Base-by-base conservation (phyloP, 2,113 vertebrate species). In the Coryphaenoides rupestris region DNA sequence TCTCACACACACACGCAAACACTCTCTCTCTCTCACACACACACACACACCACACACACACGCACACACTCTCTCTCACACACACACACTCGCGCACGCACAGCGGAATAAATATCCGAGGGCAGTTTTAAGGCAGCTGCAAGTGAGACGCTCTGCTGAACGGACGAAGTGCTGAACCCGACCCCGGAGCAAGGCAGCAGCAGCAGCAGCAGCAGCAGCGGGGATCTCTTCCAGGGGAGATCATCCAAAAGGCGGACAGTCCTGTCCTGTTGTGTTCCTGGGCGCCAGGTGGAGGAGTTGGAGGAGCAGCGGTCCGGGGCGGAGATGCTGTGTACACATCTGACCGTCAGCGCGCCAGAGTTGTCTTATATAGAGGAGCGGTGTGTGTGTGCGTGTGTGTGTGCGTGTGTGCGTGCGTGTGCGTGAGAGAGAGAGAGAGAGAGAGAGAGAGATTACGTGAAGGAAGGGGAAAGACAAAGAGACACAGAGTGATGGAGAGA, bases 341-440 rank as follows among this genome's bases (percentile, higher is more conserved):
- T 80, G 84, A 81, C 67, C 59, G 75, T 70, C 62, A 63, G 69
- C n/a, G 82, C 58, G 66, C 75, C 68, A 40, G 68, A 62, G 75
- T 76, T 55, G 76, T 74, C 88, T 88, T 89, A 89, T 87, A 88
- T 71, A 54, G 63, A 26, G 53, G 63, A 26, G 53, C 26, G 75
- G 62, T 77, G 59, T 64, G 60, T 76, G 73, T 55, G 33, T 33
- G 28, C 61, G 3, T 19, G 46, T 1, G 23, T 13, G 22, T 19
- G 47, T 10, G 19, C 16, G 21, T 10, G 47, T 5, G 45, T 1
- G 46, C 17, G 21, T 1, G 40, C 4, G 33, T 21, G 45, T 60
- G 70, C 61, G 74, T 59, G 74, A 59, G 58, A 58, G 62, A 17
- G 68, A 57, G 59, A 55, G 63, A 9, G 63, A 21, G 52, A 24